Evolutionary conservation across 37 sponge, comb jelly and placozoan species (phyloP).

Genomic region (Aphrocallistes beatrix): DNA sequence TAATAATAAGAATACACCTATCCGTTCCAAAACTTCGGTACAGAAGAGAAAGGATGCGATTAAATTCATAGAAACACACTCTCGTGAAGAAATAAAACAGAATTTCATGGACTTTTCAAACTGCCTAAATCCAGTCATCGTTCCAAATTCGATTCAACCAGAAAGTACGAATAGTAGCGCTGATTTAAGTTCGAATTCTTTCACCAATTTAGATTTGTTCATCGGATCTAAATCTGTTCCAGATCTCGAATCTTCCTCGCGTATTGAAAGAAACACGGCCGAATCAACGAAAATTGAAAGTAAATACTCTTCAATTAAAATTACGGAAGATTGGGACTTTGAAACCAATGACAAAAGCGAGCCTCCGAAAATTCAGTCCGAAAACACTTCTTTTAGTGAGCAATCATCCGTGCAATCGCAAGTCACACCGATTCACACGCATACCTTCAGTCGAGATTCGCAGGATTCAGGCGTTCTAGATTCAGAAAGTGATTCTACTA

Average conservation of each 20-base stretch:
- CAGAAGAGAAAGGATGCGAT: not conserved
- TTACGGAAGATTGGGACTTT: not conserved
- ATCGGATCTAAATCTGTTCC: not conserved
- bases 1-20: not conserved
- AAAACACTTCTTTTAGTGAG: not conserved
- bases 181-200: not conserved
- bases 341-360: not conserved
- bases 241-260: not conserved
- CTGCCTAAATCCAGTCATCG: not conserved
- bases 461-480: not conserved
- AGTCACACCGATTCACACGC: not conserved
- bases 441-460: not conserved
- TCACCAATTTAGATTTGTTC: not conserved
- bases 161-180: not conserved
- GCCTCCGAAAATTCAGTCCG: too few species aligned
- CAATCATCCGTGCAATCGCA: not conserved
- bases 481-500: not conserved
- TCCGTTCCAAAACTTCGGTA: not conserved
- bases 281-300: not conserved
- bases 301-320: not conserved
- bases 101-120: not conserved
- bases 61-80: not conserved
- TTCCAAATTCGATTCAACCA: not conserved
- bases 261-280: not conserved
- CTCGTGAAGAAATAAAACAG: not conserved